Conservation (phyloP, 1,140 invertebrate genomes). For the Rhopalosiphum padi region DNA sequence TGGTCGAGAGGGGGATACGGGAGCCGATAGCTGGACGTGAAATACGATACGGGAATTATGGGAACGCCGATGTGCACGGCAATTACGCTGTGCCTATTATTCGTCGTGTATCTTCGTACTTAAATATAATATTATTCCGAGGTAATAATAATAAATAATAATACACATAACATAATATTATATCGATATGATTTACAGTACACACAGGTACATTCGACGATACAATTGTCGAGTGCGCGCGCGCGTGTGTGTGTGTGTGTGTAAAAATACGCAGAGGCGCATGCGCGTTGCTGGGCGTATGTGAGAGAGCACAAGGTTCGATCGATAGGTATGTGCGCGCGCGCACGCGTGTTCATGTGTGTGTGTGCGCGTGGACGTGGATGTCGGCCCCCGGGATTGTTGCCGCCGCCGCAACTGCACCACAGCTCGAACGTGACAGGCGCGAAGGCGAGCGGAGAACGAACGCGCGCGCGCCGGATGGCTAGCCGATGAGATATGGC, state of each 20-base stretch:
- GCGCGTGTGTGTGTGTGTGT: neutral
- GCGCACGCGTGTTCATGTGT: neutral
- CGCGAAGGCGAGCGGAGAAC: neutral
- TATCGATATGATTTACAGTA: neutral
- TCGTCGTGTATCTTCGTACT: neutral
- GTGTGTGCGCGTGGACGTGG: neutral
- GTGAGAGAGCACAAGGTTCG: neutral
- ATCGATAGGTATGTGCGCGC: conserved; percentile 39
- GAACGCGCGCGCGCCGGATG: conserved; percentile 22
- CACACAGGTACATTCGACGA: neutral
- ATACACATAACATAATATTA: neutral
- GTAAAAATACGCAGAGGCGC: conserved; percentile 24
- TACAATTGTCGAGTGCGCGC: neutral
- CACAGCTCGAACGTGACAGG: conserved; percentile 14
- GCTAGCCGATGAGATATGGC: conserved; percentile 38
- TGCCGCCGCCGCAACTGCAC: neutral
- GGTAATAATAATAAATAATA: neutral
- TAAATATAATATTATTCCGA: neutral
- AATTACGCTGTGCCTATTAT: neutral
- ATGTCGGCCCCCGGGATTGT: conserved; percentile 33
- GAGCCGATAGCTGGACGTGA: neutral
- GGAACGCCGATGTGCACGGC: neutral
- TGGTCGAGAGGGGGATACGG: neutral
- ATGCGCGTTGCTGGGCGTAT: conserved; percentile 12
- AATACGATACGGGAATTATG: neutral